Conservation (phyloP, 2,888 invertebrate species). For the Periphyllus acericola region DNA sequence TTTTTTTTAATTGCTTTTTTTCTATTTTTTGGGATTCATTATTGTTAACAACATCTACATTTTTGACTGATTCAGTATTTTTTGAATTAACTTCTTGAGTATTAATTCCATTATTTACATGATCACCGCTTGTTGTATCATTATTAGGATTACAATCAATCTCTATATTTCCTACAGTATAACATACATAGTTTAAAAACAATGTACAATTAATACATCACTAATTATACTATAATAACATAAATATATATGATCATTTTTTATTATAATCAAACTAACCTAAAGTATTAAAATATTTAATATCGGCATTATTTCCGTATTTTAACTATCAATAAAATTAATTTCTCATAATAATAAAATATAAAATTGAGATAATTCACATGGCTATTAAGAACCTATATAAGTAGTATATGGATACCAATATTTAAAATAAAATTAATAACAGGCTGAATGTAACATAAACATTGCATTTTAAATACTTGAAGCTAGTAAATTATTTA, state of each 20-base stretch:
- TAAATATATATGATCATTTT: no score
- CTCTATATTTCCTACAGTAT: conserved; percentile 23
- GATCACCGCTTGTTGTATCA: not conserved
- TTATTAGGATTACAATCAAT: conserved; percentile 7
- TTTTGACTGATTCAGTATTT: conserved; percentile 6
- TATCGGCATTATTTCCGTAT: no score
- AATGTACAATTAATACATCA: not conserved
- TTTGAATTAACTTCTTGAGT: conserved; percentile 11
- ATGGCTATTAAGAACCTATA: no score
- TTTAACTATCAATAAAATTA: no score
- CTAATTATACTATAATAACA: not conserved
- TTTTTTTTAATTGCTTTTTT: conserved; percentile 39
- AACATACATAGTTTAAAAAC: not conserved
- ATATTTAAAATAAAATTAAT: no score
- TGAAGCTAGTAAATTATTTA: no score
- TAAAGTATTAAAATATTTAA: not conserved
- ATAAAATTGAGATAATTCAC: no score
- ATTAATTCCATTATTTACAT: conserved; percentile 36
- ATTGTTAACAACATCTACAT: conserved; percentile 52
- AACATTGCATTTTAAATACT: no score
- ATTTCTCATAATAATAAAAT: no score
- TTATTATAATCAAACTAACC: no score
- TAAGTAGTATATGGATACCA: no score
- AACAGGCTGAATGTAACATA: no score
- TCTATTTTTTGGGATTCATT: conserved; percentile 33